These are phyloP conservation scores for Deilephila porcellus DNA, from an alignment of 2,888 invertebrate species.

Conservation along the genomic window DNA sequence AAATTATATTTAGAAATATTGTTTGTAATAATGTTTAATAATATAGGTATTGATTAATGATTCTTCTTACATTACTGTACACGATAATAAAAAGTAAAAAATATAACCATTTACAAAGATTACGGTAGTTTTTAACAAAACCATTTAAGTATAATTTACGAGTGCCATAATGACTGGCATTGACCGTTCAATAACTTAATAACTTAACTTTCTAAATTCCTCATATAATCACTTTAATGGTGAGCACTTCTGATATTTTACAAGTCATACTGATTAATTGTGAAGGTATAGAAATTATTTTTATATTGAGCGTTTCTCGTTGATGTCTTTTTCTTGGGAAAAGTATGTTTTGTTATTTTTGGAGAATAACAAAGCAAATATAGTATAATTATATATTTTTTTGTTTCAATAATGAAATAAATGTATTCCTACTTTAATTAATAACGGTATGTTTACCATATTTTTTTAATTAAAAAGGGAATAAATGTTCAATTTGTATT, in stretches of 20 bases:
- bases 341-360: background rate
- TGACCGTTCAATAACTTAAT: slow-evolving; percentile 20
- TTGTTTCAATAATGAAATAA: too few species aligned
- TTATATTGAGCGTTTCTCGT: background rate
- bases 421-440: too few species aligned
- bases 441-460: too few species aligned
- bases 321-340: slow-evolving; percentile 25
- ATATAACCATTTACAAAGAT: background rate
- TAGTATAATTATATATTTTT: background rate
- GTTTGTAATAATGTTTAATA: background rate
- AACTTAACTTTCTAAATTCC: slow-evolving; percentile 26
- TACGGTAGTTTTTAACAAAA: slow-evolving; percentile 13
- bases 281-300: background rate
- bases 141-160: slow-evolving; percentile 22
- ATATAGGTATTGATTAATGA: background rate
- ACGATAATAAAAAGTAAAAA: background rate
- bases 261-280: background rate
- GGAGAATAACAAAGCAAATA: background rate
- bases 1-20: background rate
- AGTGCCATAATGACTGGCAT: slow-evolving; percentile 22
- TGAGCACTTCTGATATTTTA: background rate
- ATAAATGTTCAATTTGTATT: too few species aligned
- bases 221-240: background rate
- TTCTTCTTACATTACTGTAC: background rate
- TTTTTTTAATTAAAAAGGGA: too few species aligned